Conservation (phyloP, 2,888 invertebrate species). For the Stenurella melanura region DNA sequence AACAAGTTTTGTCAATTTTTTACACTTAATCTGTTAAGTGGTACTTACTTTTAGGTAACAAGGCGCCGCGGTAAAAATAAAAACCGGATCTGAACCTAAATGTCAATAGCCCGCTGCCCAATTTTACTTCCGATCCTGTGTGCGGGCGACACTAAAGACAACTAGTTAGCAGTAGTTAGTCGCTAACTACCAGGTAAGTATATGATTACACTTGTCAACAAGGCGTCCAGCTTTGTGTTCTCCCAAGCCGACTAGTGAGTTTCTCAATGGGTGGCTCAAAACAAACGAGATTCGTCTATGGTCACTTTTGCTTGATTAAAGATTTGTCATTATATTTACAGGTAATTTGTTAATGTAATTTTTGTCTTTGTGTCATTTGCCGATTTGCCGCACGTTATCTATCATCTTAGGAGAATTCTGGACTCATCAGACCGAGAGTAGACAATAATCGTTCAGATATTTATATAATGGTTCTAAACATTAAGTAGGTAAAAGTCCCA, state of each 20-base stretch:
- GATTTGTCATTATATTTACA: conserved; percentile 54
- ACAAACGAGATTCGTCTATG: conserved; percentile 37
- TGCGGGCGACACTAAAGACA: conserved; percentile 43
- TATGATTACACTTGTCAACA: conserved; percentile 42
- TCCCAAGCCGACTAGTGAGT: conserved; percentile 13
- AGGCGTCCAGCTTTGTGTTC: conserved; percentile 28
- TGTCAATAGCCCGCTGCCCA: neutral
- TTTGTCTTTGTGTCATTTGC: conserved; percentile 44
- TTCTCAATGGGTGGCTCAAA: conserved; percentile 49
- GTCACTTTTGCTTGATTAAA: conserved; percentile 53
- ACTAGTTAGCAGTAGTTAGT: conserved; percentile 48
- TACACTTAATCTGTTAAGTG: conserved; percentile 25
- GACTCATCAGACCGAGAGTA: conserved; percentile 14
- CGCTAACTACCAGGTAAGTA: conserved; percentile 59
- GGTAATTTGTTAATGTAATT: conserved; percentile 57
- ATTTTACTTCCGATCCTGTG: conserved; percentile 28
- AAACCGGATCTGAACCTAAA: conserved; percentile 12
- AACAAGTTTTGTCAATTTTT: conserved; percentile 4
- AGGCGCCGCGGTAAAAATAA: neutral
- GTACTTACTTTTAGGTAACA: neutral
- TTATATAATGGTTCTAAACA: conserved; percentile 2
- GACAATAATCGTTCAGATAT: conserved; percentile 9
- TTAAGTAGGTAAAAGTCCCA: neutral
- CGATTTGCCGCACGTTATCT: conserved; percentile 25
- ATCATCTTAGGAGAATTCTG: conserved; percentile 13